Base-by-base conservation (phyloP, 2,797 vertebrate species). In the Melanotaenia boesemani region DNA sequence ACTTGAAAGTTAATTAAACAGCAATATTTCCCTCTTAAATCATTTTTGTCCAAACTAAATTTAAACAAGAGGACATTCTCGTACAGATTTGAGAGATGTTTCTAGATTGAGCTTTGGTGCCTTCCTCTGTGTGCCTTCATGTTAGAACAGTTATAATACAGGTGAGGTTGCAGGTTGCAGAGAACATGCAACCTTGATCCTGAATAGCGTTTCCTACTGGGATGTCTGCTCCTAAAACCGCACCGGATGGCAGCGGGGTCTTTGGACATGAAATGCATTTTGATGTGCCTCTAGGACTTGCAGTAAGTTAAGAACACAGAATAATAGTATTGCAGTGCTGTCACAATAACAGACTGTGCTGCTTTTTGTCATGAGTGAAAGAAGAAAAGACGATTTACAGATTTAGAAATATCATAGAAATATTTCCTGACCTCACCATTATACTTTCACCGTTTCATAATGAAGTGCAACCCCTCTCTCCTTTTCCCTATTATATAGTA, bases 131-230 rank as follows among this genome's bases (percentile, higher is more conserved):
- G 70, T 80, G 83, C 81, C 76, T 85, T 74, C 77, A 57, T 82
- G 75, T 59, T 70, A n/a, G 72, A 91, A 86, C 86, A 88, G 86
- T 86, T 86, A 79, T 81, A 82, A 86, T 77, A 67, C 55, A 72
- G 72, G 44, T 63, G 78, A 82, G 73, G 52, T 77, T 84, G 80
- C 28, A 30, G 28, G 28, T 30, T 30, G 79, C 15, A 36, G 78
- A 75, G 69, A 81, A 76, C 48, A 71, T 65, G 71, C 79, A 86
- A 85, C 84, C 84, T 87, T 89, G 85, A 84, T 88, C 86, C 72
- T 67, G 74, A 84, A 88, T 30, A 91, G 77, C 63, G 81, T 80
- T 67, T 74, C 71, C 85, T 75, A 5, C 15, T 30, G 78, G 88
- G 81, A 86, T 60, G 74, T 62, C 30, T 18, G 67, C 67, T 82